A percentile compares a stretch with the other conserved stretches of the same genome.
Conservation (phyloP, 2,888 invertebrate species). For the Ochropacha duplaris region DNA sequence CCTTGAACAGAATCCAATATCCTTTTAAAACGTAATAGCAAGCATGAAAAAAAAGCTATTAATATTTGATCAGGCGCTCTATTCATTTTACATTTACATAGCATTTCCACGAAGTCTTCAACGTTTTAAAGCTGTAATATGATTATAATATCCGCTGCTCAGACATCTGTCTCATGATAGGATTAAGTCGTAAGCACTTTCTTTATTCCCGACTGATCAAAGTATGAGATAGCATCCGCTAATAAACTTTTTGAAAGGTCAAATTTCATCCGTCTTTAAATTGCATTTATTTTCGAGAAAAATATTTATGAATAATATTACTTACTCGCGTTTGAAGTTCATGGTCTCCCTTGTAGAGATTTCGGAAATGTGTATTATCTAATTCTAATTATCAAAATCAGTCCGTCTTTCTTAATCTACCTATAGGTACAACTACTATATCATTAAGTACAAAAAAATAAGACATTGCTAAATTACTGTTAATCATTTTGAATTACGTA, state of each 20-base stretch:
- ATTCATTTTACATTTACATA: background rate
- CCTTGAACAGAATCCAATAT: background rate
- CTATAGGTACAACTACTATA: no score
- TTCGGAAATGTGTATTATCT: no score
- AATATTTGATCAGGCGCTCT: background rate
- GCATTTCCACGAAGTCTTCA: background rate
- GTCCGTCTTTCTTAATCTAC: no score
- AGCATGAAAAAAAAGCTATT: background rate
- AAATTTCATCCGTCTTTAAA: background rate
- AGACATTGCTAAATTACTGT: no score
- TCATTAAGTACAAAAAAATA: no score
- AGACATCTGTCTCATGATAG: background rate
- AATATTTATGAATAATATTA: background rate
- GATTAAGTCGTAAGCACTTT: slow-evolving; percentile 1
- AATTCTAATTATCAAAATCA: no score
- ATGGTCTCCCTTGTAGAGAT: no score
- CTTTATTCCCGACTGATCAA: slow-evolving; percentile 1
- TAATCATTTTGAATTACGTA: no score
- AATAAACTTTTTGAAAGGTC: slow-evolving; percentile 1
- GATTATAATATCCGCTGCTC: background rate
- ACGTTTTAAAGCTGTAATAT: background rate
- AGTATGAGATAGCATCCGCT: background rate
- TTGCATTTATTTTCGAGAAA: background rate
- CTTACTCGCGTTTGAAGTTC: no score
- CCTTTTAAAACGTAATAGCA: background rate